Base-by-base conservation (phyloP, 2,888 invertebrate genomes). In the Micoletzkya japonica region DNA sequence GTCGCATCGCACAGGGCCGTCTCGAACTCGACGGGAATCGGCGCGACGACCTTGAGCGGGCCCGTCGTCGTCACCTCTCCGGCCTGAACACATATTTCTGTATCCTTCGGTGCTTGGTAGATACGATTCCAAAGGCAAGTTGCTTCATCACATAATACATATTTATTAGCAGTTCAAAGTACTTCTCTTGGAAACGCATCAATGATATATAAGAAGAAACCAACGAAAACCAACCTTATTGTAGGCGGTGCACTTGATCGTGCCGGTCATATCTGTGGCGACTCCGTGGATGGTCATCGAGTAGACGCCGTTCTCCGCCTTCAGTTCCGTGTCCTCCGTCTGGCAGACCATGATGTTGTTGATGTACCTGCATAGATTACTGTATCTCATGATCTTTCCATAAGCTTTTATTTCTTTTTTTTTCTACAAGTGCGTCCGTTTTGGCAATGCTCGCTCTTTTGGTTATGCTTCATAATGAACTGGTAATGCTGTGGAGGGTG, bases 241-340 rank as follows among this genome's bases (percentile, higher is more conserved):
- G 73, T 87, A 83, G 3, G 87, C 87, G n/a, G 87, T 86, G 79
- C 88, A 88, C 77, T 87, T 87, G 79, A 88, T 88, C 24, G 87
- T 86, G 26, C 88, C 88, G 44, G 86, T 86, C 85, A 88, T 88
- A 74, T 87, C 87, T 2, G 87, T 83, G 70, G 86, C 86, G 34
- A 86, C 86, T 34, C 86, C 86, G 17, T 85, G 82, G 54, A 88
- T 85, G 57, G 85, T 87, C 75, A 88, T 75, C 6, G 84, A 83
- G 63, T 86, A 86, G 17, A 86, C 82, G 3, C 87, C 87, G 58
- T 86, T 85, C 30, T 74, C 75, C 30, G 73, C 74, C 20, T 74
- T 78, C 44, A 85, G 75, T 59, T 85, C 83, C 17, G 82, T 82
- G 73, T 85, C 85, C 69, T 81, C 82, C 20, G 85, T 85, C 67